A percentile compares a stretch with the other conserved stretches of the same genome.
Evolutionary conservation across 2,113 vertebrate species (phyloP).

Genomic region (Sisor rabdophorus): DNA sequence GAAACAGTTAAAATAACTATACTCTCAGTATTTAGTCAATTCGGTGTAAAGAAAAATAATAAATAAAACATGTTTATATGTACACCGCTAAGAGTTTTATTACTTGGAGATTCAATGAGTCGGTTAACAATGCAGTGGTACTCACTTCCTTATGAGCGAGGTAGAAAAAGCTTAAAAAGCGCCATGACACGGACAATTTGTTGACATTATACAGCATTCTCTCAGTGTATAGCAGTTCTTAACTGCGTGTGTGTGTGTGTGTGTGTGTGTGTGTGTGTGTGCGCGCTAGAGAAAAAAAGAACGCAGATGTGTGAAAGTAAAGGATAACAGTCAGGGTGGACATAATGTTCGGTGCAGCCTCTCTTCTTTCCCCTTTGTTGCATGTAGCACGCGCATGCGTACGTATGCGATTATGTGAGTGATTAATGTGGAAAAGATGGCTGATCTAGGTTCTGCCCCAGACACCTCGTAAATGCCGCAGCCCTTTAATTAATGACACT

Average conservation of each 20-base stretch:
- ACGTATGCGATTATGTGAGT: conserved; percentile 70
- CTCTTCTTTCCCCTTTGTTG: conserved; percentile 4
- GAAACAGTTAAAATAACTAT: not conserved
- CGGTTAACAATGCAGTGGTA: conserved; percentile 11
- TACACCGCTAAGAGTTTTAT: not conserved
- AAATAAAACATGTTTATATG: not conserved
- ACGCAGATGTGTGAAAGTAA: not conserved
- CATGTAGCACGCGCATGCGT: not conserved
- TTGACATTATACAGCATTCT: too few species aligned
- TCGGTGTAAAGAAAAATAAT: not conserved
- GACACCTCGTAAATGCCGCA: conserved; percentile 76
- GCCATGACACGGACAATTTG: too few species aligned
- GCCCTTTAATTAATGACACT: conserved; percentile 85
- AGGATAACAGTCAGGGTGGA: not conserved
- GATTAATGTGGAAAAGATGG: conserved; percentile 82
- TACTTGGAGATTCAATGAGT: not conserved
- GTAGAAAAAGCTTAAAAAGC: too few species aligned
- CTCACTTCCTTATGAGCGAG: conserved; percentile 72
- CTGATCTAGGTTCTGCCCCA: conserved; percentile 78
- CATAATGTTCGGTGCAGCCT: not conserved
- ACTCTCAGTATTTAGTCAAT: not conserved
- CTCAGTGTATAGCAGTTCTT: too few species aligned
- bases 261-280: too few species aligned
- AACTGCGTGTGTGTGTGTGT: not conserved
- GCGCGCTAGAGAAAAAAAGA: conserved; percentile 7